Percentiles rank a stretch among this genome's conserved stretches.
phyloP scores from a whole-genome alignment of 2,888 invertebrate genomes.

The Lymantria monacha region DNA sequence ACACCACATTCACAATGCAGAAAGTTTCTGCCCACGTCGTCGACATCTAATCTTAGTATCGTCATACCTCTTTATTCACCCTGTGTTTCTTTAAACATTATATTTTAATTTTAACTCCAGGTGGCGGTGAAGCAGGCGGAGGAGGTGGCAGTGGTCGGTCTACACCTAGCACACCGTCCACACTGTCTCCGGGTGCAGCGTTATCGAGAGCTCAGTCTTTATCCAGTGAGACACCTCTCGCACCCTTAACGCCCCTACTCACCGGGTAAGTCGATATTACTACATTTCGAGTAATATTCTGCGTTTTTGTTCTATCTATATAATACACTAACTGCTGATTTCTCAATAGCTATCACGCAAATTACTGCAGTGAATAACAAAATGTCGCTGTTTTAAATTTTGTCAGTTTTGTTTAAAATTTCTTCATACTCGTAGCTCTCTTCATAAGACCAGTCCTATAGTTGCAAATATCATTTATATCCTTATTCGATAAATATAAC shows the following conservation, averaged over 20 bases:
- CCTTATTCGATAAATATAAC: too few species aligned
- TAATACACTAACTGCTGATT: neutral
- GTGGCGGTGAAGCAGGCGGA: constrained; percentile 63
- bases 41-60: too few species aligned
- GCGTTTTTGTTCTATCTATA: neutral
- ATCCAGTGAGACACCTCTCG: constrained; percentile 75
- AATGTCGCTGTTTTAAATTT: too few species aligned
- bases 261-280: constrained; percentile 57
- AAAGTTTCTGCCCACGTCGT: too few species aligned
- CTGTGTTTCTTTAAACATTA: neutral
- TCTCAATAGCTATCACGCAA: too few species aligned
- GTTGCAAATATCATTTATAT: too few species aligned
- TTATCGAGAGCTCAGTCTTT: constrained; percentile 72
- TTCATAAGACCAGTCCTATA: too few species aligned
- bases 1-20: too few species aligned
- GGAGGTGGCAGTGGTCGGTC: constrained; percentile 72
- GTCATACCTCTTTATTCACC: too few species aligned
- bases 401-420: too few species aligned
- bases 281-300: neutral
- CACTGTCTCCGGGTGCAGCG: constrained; percentile 81
- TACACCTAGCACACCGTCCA: constrained; percentile 83
- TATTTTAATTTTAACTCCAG: constrained; percentile 25
- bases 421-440: too few species aligned
- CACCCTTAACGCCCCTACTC: constrained; percentile 67
- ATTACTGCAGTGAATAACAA: too few species aligned